Conservation (phyloP, 2,888 invertebrate genomes). For the Pachydiplax longipennis region DNA sequence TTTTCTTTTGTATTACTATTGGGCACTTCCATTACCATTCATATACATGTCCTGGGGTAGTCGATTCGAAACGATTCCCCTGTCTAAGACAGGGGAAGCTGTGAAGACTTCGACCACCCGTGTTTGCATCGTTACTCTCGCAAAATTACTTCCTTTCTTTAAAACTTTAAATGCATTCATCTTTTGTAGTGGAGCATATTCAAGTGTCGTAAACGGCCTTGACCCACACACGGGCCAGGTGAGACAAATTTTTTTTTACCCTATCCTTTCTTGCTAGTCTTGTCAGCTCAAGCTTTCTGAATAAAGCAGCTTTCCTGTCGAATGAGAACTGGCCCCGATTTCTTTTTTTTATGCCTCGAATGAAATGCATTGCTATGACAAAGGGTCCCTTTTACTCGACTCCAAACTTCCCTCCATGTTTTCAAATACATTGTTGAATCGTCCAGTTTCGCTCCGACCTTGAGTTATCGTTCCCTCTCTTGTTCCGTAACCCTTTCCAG, state of each 20-base stretch:
- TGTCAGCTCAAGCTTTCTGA: not conserved
- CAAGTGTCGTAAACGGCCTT: not conserved
- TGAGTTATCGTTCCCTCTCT: constrained; percentile 1
- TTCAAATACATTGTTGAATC: constrained; percentile 15
- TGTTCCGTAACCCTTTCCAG: not conserved
- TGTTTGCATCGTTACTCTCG: not conserved
- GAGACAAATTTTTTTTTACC: not conserved
- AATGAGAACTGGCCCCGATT: not conserved
- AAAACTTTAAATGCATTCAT: not conserved
- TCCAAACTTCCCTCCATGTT: not conserved
- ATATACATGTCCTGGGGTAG: too few species aligned
- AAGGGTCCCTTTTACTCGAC: too few species aligned
- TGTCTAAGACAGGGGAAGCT: too few species aligned
- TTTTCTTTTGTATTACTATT: too few species aligned
- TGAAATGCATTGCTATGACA: not conserved
- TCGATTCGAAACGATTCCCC: too few species aligned
- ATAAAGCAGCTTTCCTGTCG: not conserved
- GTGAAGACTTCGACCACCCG: too few species aligned
- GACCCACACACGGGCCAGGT: not conserved
- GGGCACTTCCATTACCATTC: too few species aligned
- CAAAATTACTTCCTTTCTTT: not conserved
- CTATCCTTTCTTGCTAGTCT: not conserved
- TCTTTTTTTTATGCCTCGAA: not conserved
- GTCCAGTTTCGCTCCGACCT: constrained; percentile 9
- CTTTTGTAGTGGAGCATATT: not conserved